phyloP scores from a whole-genome alignment of 2,888 invertebrate genomes.

The Keiferia lycopersicella region DNA sequence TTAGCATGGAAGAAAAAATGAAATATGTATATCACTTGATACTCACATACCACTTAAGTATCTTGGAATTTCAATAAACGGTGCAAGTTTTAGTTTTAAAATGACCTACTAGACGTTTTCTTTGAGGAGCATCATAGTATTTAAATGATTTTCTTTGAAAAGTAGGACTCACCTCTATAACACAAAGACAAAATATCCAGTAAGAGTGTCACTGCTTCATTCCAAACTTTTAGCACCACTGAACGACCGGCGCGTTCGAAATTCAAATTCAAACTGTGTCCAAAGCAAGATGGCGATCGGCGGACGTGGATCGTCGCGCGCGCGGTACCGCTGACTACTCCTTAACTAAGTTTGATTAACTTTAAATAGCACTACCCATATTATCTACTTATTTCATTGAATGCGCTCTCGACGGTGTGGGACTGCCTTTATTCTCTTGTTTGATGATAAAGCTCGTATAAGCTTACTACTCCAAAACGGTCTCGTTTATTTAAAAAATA shows the following conservation, averaged over 20 bases:
- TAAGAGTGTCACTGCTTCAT: conserved; percentile 67
- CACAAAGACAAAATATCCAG: conserved; percentile 52
- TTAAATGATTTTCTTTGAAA: background rate
- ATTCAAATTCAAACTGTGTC: conserved; percentile 58
- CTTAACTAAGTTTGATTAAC: conserved; percentile 84
- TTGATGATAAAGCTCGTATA: conserved; percentile 43
- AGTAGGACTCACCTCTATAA: conserved; percentile 24
- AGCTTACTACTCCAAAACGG: conserved; percentile 33
- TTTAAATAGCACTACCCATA: conserved; percentile 83
- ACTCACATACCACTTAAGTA: too few species aligned
- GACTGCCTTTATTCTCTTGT: conserved; percentile 56
- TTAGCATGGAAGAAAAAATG: too few species aligned
- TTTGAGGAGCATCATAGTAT: too few species aligned
- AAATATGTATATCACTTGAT: too few species aligned
- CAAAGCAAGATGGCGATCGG: conserved; percentile 55
- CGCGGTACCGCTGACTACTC: conserved; percentile 78
- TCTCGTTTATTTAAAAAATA: background rate
- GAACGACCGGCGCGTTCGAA: conserved; percentile 60
- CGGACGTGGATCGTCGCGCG: conserved; percentile 60
- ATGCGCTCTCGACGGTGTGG: conserved; percentile 64
- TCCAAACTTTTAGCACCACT: conserved; percentile 53
- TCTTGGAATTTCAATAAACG: too few species aligned
- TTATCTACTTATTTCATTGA: conserved; percentile 82
- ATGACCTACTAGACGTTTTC: too few species aligned
- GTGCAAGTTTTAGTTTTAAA: too few species aligned